Conservation (phyloP, 2,888 invertebrate species). For the Mythimna vitellina region DNA sequence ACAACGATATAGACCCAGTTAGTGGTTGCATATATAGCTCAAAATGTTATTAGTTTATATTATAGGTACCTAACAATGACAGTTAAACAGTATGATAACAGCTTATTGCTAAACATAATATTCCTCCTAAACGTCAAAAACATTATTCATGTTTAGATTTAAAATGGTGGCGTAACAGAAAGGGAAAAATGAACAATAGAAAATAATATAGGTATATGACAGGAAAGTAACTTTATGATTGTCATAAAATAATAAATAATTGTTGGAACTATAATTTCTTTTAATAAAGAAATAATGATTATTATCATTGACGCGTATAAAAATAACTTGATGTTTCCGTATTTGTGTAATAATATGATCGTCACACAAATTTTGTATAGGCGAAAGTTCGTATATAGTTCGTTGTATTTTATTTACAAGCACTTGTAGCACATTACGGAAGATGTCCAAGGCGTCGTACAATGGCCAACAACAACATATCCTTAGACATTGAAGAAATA, state of each 20-base stretch:
- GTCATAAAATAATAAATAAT: not conserved
- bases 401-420: no score
- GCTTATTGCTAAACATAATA: no score
- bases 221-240: not conserved
- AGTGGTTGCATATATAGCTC: no score
- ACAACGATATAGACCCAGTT: no score
- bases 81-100: no score
- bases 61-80: no score
- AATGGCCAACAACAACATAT: no score
- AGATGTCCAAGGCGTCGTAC: no score
- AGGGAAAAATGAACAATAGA: constrained; percentile 1
- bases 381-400: no score
- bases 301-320: not conserved
- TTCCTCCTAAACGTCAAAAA: not conserved
- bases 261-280: not conserved
- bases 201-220: not conserved
- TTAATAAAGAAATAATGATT: not conserved
- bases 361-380: not conserved
- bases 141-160: not conserved
- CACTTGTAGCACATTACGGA: no score
- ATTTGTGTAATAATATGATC: not conserved
- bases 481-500: no score
- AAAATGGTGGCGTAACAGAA: not conserved
- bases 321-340: not conserved
- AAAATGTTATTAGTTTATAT: no score